Conservation (phyloP, 2,113 vertebrate genomes). For the Hylia prasina region DNA sequence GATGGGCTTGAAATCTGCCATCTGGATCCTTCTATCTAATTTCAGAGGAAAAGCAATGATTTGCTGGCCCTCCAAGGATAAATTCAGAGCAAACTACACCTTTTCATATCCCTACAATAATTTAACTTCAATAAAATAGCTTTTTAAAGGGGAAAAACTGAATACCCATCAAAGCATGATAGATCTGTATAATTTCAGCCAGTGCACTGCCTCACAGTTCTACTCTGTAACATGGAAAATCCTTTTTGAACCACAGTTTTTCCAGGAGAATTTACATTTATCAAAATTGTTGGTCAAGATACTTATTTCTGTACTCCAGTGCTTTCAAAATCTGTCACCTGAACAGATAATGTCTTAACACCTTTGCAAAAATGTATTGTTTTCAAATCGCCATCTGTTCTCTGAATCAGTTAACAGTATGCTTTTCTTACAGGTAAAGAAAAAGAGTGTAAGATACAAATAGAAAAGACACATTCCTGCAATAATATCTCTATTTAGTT, state of each 20-base stretch:
- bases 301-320: not conserved
- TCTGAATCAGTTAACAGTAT: not conserved
- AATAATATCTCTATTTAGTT: not conserved
- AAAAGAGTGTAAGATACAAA: not conserved
- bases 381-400: not conserved
- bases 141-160: constrained; percentile 25
- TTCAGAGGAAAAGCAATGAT: constrained; percentile 55
- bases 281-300: not conserved
- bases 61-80: constrained; percentile 41
- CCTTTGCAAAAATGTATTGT: not conserved
- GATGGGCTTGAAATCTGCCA: constrained; percentile 59
- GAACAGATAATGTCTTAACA: not conserved
- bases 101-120: constrained; percentile 44
- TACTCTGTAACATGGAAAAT: not conserved
- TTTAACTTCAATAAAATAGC: constrained; percentile 46
- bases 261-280: not conserved
- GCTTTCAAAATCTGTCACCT: not conserved
- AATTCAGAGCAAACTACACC: constrained; percentile 36
- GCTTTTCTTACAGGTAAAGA: not conserved
- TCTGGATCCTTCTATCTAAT: constrained; percentile 57
- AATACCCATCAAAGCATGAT: constrained; percentile 7
- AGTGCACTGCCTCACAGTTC: not conserved
- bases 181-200: constrained; percentile 40
- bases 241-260: not conserved
- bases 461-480: not conserved